phyloP scores from a whole-genome alignment of 2,888 invertebrate genomes.

The Cantharis nigra region DNA sequence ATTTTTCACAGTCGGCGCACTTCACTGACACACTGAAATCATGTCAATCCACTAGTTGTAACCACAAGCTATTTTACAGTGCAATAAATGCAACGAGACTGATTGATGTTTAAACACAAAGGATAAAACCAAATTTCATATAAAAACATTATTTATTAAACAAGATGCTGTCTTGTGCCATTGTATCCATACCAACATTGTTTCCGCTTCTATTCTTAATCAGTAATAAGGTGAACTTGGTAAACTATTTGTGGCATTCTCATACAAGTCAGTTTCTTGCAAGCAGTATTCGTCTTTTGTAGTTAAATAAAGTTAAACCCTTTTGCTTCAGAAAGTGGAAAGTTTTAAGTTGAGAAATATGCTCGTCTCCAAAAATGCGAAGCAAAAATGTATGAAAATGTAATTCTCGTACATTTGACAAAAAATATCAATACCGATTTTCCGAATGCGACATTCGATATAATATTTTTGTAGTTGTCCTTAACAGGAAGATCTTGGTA shows the following conservation, averaged over 20 bases:
- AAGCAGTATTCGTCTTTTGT: neutral
- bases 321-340: neutral
- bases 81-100: neutral
- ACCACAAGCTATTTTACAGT: neutral
- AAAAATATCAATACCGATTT: neutral
- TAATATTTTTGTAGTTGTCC: neutral
- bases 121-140: neutral
- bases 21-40: too few species aligned
- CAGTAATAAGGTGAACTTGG: neutral
- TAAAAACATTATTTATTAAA: neutral
- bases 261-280: neutral
- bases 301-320: neutral
- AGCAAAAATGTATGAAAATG: too few species aligned
- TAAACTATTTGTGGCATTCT: conserved; percentile 1
- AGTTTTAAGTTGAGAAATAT: neutral
- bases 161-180: neutral
- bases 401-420: too few species aligned
- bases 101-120: neutral
- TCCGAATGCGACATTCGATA: neutral
- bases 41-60: too few species aligned
- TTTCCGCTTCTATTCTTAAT: neutral
- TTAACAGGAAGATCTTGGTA: neutral
- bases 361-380: neutral
- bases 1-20: too few species aligned
- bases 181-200: neutral